Evolutionary conservation across 2,113 vertebrate species (phyloP).

Genomic region (Setophaga coronata): DNA sequence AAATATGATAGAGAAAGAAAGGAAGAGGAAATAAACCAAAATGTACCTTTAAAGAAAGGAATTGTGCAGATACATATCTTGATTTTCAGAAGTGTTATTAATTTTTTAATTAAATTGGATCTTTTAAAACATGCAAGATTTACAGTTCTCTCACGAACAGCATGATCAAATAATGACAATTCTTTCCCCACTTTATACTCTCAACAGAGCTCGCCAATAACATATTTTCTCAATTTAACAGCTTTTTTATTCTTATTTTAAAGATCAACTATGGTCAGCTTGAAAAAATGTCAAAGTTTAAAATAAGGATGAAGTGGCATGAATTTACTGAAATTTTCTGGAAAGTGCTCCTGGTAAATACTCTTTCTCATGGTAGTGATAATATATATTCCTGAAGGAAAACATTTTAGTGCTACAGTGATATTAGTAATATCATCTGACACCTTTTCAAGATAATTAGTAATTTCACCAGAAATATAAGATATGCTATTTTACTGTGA

Average conservation of each 20-base stretch:
- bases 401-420: neutral
- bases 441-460: neutral
- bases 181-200: neutral
- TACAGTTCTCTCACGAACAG: neutral
- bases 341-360: neutral
- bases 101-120: constrained; percentile 7
- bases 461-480: neutral
- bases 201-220: neutral
- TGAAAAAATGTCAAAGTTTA: constrained; percentile 8
- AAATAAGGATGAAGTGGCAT: neutral
- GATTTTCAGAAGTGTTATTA: constrained; percentile 24
- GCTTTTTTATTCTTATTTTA: constrained; percentile 17
- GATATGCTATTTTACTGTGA: neutral
- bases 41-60: neutral
- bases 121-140: constrained; percentile 2
- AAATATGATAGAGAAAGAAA: neutral
- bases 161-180: neutral
- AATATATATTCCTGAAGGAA: neutral
- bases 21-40: neutral
- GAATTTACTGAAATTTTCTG: constrained; percentile 4
- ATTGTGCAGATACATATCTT: neutral
- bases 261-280: neutral
- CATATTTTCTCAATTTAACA: constrained; percentile 4
- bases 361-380: neutral
- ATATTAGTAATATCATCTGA: neutral